phyloP scores from a whole-genome alignment of 1,140 invertebrate genomes.

The Eciton burchellii region DNA sequence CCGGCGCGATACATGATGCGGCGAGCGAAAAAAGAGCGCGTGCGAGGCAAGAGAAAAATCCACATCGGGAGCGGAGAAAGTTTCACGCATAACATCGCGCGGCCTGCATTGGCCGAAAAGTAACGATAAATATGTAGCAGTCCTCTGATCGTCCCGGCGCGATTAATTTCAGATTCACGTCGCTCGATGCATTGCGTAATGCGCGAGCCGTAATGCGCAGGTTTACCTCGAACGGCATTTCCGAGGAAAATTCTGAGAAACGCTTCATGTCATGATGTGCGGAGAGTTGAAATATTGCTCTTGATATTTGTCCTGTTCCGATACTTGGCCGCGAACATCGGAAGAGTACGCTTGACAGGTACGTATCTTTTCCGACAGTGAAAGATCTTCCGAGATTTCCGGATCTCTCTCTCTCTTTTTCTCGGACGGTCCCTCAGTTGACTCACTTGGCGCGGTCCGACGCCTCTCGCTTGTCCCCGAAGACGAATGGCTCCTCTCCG shows the following conservation, averaged over 20 bases:
- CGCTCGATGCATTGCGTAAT: neutral
- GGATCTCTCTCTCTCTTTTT: no score
- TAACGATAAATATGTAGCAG: slow-evolving; percentile 37
- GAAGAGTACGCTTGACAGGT: neutral
- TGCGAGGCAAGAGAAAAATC: slow-evolving; percentile 17
- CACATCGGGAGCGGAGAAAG: slow-evolving; percentile 56
- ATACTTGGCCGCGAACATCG: neutral
- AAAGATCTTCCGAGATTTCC: slow-evolving; percentile 17
- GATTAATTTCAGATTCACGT: slow-evolving; percentile 16
- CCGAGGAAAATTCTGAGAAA: no score
- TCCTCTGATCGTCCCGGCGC: slow-evolving; percentile 4
- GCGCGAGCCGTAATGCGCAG: no score
- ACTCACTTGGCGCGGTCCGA: slow-evolving; percentile 33
- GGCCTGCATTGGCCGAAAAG: slow-evolving; percentile 27
- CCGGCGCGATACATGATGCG: slow-evolving; percentile 64
- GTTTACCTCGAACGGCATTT: no score
- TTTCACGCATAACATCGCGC: slow-evolving; percentile 41
- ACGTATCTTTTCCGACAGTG: slow-evolving; percentile 9
- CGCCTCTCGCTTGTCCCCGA: slow-evolving; percentile 28
- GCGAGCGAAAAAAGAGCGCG: slow-evolving; percentile 41
- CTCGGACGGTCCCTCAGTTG: neutral
- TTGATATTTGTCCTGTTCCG: neutral
- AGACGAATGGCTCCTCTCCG: slow-evolving; percentile 54
- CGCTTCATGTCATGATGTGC: no score
- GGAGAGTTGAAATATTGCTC: neutral